phyloP scores from a whole-genome alignment of 2,113 vertebrate species.

The Periophthalmodon schlosseri region DNA sequence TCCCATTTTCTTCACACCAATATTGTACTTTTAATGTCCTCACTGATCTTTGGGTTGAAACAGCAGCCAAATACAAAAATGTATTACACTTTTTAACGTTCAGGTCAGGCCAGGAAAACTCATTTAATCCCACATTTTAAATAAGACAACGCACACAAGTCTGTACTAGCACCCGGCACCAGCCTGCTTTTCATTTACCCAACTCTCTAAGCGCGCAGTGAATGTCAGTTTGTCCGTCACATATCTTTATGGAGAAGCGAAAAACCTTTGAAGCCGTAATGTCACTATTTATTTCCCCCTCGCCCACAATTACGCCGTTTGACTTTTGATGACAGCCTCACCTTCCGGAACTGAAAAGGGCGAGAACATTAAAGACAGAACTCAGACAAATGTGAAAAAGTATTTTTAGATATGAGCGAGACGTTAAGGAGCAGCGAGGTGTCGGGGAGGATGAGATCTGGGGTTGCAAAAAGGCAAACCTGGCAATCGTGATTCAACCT shows the following conservation, averaged over 20 bases:
- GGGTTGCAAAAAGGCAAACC: constrained; percentile 41
- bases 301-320: constrained; percentile 45
- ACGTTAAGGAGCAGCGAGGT: constrained; percentile 3
- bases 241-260: constrained; percentile 38
- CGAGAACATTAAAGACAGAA: constrained; percentile 40
- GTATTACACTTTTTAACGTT: background rate
- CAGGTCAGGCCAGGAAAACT: background rate
- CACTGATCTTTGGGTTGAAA: background rate
- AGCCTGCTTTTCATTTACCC: constrained; percentile 6
- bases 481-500: constrained; percentile 25
- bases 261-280: constrained; percentile 58
- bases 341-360: constrained; percentile 23
- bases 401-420: constrained; percentile 41
- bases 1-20: background rate
- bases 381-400: constrained; percentile 9
- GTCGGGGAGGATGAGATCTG: constrained; percentile 43
- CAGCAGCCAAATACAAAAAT: background rate
- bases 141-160: background rate
- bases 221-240: constrained; percentile 66
- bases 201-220: constrained; percentile 25
- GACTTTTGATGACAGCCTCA: constrained; percentile 53
- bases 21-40: background rate
- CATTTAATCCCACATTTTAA: background rate
- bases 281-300: constrained; percentile 64
- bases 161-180: background rate